Conservation (phyloP, 2,888 invertebrate species). For the Chironomus tentans region DNA sequence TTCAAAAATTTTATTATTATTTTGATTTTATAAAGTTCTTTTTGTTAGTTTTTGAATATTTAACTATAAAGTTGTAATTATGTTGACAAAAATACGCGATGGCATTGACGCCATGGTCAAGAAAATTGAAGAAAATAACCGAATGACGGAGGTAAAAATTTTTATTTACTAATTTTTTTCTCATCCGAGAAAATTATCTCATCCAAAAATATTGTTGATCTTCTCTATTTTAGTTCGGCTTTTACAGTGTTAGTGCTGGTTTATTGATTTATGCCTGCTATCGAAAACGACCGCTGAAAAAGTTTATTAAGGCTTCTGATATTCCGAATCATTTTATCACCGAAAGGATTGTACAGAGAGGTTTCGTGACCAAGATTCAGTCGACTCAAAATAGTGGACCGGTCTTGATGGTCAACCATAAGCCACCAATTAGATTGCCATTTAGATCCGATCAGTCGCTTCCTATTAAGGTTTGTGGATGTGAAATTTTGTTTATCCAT, state of each 20-base stretch:
- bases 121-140: neutral
- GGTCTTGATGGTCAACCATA: constrained; percentile 47
- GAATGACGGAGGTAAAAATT: constrained; percentile 2
- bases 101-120: neutral
- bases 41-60: too few species aligned
- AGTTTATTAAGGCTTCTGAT: constrained; percentile 50
- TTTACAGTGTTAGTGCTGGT: constrained; percentile 50
- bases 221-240: constrained; percentile 44
- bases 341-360: constrained; percentile 45
- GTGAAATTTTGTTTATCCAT: too few species aligned
- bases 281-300: constrained; percentile 53
- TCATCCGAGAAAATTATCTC: neutral
- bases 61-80: too few species aligned
- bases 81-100: neutral
- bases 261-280: constrained; percentile 49
- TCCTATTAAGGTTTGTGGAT: constrained; percentile 44
- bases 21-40: too few species aligned
- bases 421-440: constrained; percentile 48
- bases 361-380: constrained; percentile 46
- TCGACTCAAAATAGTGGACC: constrained; percentile 43
- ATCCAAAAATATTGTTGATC: neutral
- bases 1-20: too few species aligned
- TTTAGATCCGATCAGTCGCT: constrained; percentile 34
- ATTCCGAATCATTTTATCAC: constrained; percentile 50
- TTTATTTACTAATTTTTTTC: neutral